Evolutionary conservation across 2,888 invertebrate genomes (phyloP), one percentile per base, ranked within the genome.

Genomic region (Eupithecia abbreviata): DNA sequence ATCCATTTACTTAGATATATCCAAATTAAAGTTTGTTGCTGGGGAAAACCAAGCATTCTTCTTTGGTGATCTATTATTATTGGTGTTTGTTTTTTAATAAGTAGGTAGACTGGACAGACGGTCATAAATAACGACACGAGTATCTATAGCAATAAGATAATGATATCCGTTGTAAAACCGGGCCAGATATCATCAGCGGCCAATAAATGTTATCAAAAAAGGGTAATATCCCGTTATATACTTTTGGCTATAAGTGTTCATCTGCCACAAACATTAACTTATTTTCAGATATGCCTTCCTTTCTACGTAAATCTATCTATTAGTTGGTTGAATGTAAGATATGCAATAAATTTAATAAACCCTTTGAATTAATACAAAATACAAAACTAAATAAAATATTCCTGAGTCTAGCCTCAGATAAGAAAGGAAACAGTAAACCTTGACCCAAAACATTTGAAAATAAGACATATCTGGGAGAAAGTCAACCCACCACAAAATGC

Each of bases 401-500:
- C 4, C 45, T 2, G 2, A 49, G 69, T 69, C 18, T 47, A 18
- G 47, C 12, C 15, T 45, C 1, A 47, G 47, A 69, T 69, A 69
- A 69, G 18, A 69, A 45, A 69, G 47, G 69, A 47, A 69, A 13
- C 47, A 47, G 30, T 47, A 73, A 77, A 58, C 68, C 69, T 51
- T 69, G 43, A 74, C 71, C 72, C 65, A 51, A 74, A 72, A 74
- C 68, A 49, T 69, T 69, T 69, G 30, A 69, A 69, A 69, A 47
- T 49, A 69, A 69, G 30, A 69, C 70, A 30, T 73, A 55, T 72
- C 72, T 67, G 41, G 47, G 18, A 74, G 66, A 49, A 69, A 55
- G 65, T n/a, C 69, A 62, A 69, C 69, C 45, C 66, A 72, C 68
- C 47, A 66, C 58, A 77, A 67, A 66, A 76, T 69, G 73, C 68